Percentiles rank a stretch among this genome's conserved stretches.
These are phyloP conservation scores for Trichogramma evanescens DNA, from an alignment of 2,888 invertebrate species.

Conservation along the genomic window DNA sequence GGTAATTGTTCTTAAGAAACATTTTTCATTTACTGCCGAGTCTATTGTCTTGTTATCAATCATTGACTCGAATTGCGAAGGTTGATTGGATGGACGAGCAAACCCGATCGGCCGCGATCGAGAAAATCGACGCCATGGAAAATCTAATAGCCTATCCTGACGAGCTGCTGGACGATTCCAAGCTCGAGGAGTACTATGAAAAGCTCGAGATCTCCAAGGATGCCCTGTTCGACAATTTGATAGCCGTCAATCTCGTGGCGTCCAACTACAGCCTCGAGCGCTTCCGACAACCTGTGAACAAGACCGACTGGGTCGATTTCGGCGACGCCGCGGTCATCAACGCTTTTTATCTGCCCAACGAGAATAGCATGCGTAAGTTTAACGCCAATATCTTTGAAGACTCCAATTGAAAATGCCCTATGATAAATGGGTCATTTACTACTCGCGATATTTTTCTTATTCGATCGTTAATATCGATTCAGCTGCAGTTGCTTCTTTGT, in stretches of 20 bases:
- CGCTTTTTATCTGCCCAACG: slow-evolving; percentile 51
- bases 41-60: not conserved
- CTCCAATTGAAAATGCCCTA: no score
- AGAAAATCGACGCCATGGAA: slow-evolving; percentile 75
- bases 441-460: no score
- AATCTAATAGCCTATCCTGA: slow-evolving; percentile 89
- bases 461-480: no score
- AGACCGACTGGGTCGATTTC: slow-evolving; percentile 51
- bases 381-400: no score
- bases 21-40: not conserved
- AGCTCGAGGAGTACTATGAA: slow-evolving; percentile 71
- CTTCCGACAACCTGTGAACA: slow-evolving; percentile 49
- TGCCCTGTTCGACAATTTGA: slow-evolving; percentile 47
- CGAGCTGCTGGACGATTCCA: slow-evolving; percentile 74
- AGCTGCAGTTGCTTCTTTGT: no score
- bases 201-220: slow-evolving; percentile 44
- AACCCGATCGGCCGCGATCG: slow-evolving; percentile 68
- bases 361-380: slow-evolving; percentile 53
- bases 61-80: slow-evolving; percentile 20
- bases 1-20: slow-evolving; percentile 31
- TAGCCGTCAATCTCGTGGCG: slow-evolving; percentile 49
- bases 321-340: slow-evolving; percentile 51
- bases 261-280: slow-evolving; percentile 49
- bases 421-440: no score
- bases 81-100: slow-evolving; percentile 87